These are phyloP conservation scores for Hozukius guyotensis DNA, from an alignment of 2,797 vertebrate species.

Conservation along the genomic window DNA sequence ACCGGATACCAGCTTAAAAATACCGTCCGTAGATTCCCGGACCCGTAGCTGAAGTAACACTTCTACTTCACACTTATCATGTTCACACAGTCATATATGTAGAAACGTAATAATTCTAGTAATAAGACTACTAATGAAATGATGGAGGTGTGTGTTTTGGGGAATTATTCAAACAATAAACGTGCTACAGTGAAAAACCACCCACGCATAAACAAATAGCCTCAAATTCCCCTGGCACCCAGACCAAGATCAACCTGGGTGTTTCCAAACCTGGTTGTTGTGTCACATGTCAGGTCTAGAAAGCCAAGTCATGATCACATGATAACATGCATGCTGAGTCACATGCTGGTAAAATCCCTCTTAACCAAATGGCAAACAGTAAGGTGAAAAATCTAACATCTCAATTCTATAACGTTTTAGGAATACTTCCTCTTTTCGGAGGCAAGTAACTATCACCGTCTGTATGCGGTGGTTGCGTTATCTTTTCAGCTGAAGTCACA, in stretches of 20 bases:
- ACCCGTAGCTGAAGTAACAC: neutral
- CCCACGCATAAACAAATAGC: slow-evolving; percentile 22
- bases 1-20: neutral
- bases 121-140: slow-evolving; percentile 14
- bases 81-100: neutral
- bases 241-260: slow-evolving; percentile 32
- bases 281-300: neutral
- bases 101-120: neutral
- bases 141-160: neutral
- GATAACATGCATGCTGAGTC: neutral
- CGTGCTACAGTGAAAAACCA: slow-evolving; percentile 24
- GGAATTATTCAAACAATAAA: neutral
- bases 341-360: slow-evolving; percentile 39
- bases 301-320: slow-evolving; percentile 38
- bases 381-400: neutral
- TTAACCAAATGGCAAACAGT: neutral
- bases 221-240: slow-evolving; percentile 37
- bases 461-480: neutral
- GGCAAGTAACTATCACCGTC: neutral
- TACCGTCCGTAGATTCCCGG: neutral
- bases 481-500: neutral
- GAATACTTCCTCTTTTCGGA: slow-evolving; percentile 54
- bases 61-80: neutral
- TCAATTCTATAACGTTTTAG: fast-evolving
- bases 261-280: slow-evolving; percentile 34